Percentiles rank a stretch among this genome's conserved stretches.
Conservation (phyloP, 2,888 invertebrate genomes). For the Agrypnus murinus region DNA sequence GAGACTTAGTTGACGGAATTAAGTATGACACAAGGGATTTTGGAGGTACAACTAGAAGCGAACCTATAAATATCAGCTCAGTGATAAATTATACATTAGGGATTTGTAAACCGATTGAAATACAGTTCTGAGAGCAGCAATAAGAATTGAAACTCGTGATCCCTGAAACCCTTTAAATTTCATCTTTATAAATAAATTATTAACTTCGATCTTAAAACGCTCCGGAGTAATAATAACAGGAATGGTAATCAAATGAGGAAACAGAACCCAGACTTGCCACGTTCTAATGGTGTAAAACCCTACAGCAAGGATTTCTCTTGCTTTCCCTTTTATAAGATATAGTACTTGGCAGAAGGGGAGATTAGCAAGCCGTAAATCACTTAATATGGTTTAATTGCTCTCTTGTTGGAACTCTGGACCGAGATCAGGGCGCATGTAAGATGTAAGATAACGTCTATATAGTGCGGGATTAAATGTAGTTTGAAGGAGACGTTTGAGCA, state of each 20-base stretch:
- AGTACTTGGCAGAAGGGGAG: neutral
- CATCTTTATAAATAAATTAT: no score
- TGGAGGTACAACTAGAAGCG: neutral
- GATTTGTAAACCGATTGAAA: slow-evolving; percentile 21
- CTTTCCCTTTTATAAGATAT: neutral
- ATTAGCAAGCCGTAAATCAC: slow-evolving; percentile 21
- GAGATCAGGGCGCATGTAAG: slow-evolving; percentile 18
- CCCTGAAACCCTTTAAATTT: no score
- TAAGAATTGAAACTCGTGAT: no score
- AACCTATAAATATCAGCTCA: slow-evolving; percentile 16
- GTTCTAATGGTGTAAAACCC: slow-evolving; percentile 1
- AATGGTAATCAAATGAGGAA: no score
- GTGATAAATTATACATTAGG: slow-evolving; percentile 31
- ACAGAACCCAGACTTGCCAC: neutral
- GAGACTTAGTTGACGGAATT: neutral
- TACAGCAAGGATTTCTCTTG: neutral
- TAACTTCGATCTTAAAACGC: no score
- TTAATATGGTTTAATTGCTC: slow-evolving; percentile 24
- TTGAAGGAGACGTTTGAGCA: slow-evolving; percentile 1
- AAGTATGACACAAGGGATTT: slow-evolving; percentile 11
- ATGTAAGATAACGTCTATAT: slow-evolving; percentile 16
- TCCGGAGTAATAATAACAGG: no score
- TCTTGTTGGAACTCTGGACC: slow-evolving; percentile 12
- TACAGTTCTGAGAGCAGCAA: neutral
- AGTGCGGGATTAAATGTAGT: slow-evolving; percentile 17